Base-by-base conservation (phyloP, 2,113 vertebrate genomes). In the Xenopus borealis region DNA sequence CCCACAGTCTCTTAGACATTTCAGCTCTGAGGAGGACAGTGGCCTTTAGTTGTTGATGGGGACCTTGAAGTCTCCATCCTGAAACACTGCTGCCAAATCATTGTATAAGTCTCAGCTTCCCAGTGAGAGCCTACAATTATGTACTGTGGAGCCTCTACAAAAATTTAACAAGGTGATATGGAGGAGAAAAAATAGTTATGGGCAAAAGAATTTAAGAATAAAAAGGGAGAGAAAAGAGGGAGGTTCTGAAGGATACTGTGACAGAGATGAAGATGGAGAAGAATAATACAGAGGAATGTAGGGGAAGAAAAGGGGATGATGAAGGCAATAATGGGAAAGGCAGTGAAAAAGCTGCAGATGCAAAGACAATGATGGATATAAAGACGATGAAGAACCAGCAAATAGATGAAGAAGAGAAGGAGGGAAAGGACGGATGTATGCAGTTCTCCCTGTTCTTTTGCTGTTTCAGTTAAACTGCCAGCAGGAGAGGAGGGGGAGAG, bases 11-110 rank as follows among this genome's bases (percentile, higher is more conserved):
- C n/a, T 63, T 61, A 44, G 73, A 57, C 74, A 75, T 75, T 55
- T 75, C 65, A 76, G 68, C 72, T 68, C 75, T 79, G 63, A 61
- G 62, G 79, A 17, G 79, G 77, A 81, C 82, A 81, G 79, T 82
- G 71, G 80, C 79, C 70, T 75, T 77, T 80, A 77, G 77, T 73
- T 72, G 74, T 78, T 79, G 70, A 79, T 59, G 59, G 79, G 18
- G 74, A 76, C 73, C 81, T 79, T 80, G 45, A 64, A 13, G 70
- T 62, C 80, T 66, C 81, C 85, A 81, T 79, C 76, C 47, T 69
- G 68, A 82, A 80, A 81, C 71, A 79, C 77, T 78, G 73, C 78
- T 75, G 74, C 81, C 78, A 18, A 62, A 80, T 78, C 69, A 78
- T 81, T 71, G 82, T 76, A 33, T 27, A 27, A 27, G 23, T 27